A percentile compares a stretch with the other conserved stretches of the same genome.
Conservation (phyloP, 2,888 invertebrate genomes). For the Andrena marginata region DNA sequence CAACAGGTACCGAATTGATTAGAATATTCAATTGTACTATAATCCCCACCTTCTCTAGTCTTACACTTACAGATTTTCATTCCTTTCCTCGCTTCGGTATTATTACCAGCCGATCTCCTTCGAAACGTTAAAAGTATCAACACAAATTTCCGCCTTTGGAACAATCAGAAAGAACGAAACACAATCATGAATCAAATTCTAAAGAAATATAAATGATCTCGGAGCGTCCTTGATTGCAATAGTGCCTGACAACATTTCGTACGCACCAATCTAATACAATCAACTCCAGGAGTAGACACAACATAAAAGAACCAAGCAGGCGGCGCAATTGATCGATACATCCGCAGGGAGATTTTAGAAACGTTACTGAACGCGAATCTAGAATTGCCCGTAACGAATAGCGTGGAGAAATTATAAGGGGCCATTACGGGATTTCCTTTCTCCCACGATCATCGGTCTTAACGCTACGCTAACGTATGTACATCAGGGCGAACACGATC, state of each 20-base stretch:
- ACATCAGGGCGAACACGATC: constrained; percentile 70
- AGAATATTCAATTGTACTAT: too few species aligned
- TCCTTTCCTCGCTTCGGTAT: too few species aligned
- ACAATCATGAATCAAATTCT: not conserved
- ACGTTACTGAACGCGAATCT: constrained; percentile 14
- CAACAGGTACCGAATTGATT: too few species aligned
- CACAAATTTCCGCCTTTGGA: too few species aligned
- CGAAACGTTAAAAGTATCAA: too few species aligned
- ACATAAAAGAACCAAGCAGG: constrained; percentile 10
- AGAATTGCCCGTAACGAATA: constrained; percentile 35
- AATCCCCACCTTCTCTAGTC: too few species aligned
- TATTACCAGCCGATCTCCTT: too few species aligned
- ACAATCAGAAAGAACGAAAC: too few species aligned
- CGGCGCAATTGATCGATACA: not conserved
- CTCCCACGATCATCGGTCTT: constrained; percentile 57
- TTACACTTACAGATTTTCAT: too few species aligned
- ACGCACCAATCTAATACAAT: constrained; percentile 15
- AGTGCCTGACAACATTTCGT: constrained; percentile 3
- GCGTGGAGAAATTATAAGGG: constrained; percentile 46
- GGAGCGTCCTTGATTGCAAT: not conserved
- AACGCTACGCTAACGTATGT: constrained; percentile 76
- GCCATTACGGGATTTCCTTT: constrained; percentile 60
- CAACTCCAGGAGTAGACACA: not conserved
- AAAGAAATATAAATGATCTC: not conserved
- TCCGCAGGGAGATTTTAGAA: constrained; percentile 4